These are phyloP conservation scores for Sesia apiformis DNA, from an alignment of 2,888 invertebrate species.

Conservation along the genomic window DNA sequence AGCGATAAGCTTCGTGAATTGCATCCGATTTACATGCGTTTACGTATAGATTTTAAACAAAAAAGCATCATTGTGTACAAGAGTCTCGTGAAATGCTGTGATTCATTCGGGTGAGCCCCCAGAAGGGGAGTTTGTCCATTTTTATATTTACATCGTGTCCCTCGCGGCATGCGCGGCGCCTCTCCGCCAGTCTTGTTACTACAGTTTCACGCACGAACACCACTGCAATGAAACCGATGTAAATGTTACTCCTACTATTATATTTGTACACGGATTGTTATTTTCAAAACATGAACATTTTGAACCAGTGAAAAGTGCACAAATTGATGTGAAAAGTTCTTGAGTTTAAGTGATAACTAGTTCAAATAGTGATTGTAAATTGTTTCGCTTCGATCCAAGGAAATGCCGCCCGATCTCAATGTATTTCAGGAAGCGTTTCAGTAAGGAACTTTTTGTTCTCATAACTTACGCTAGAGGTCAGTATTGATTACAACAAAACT, in stretches of 20 bases:
- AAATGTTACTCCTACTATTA: slow-evolving; percentile 66
- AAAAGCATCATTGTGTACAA: slow-evolving; percentile 34
- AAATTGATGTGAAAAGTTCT: slow-evolving; percentile 28
- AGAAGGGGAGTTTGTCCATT: slow-evolving; percentile 73
- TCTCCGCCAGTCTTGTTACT: slow-evolving; percentile 65
- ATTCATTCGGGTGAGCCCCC: slow-evolving; percentile 66
- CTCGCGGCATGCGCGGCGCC: slow-evolving; percentile 68
- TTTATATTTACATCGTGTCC: slow-evolving; percentile 71
- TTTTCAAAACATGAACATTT: slow-evolving; percentile 41
- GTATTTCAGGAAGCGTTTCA: slow-evolving; percentile 71
- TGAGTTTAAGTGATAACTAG: slow-evolving; percentile 41
- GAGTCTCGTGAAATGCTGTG: slow-evolving; percentile 54
- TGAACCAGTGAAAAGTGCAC: slow-evolving; percentile 24
- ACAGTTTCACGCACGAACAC: slow-evolving; percentile 68
- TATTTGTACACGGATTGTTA: slow-evolving; percentile 60
- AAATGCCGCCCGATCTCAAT: slow-evolving; percentile 57
- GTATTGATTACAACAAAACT: slow-evolving; percentile 27
- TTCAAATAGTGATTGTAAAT: slow-evolving; percentile 40
- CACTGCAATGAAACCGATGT: slow-evolving; percentile 62
- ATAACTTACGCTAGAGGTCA: slow-evolving; percentile 70
- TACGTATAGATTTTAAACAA: slow-evolving; percentile 27
- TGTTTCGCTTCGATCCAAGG: slow-evolving; percentile 64
- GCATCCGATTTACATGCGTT: slow-evolving; percentile 16
- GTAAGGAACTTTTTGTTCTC: slow-evolving; percentile 66
- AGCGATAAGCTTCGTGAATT: slow-evolving; percentile 4